A percentile compares a stretch with the other conserved stretches of the same genome.
Conservation (phyloP, 1,140 invertebrate genomes). For the Neotoxoptera formosana region DNA sequence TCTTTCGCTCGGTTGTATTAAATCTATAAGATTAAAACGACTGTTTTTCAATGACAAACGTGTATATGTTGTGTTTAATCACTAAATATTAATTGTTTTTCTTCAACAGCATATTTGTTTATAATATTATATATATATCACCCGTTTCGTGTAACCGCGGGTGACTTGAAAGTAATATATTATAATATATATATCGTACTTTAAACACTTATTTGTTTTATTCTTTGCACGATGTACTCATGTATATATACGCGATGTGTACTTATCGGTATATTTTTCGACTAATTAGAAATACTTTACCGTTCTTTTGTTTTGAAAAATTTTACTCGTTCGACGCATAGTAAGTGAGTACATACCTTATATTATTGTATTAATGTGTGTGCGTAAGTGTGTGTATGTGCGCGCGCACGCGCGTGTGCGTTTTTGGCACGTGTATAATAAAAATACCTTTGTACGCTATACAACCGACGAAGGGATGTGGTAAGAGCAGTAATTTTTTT, state of each 20-base stretch:
- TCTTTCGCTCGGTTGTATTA: neutral
- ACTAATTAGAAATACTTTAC: neutral
- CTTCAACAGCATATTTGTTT: neutral
- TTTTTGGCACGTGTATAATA: constrained; percentile 30
- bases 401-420: neutral
- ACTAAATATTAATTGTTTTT: neutral
- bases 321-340: neutral
- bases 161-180: neutral
- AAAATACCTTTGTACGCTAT: neutral
- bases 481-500: neutral
- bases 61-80: neutral
- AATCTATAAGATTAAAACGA: neutral
- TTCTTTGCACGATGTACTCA: neutral
- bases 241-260: too few relatives aligned
- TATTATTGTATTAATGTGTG: neutral
- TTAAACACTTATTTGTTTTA: neutral
- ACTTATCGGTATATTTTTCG: neutral
- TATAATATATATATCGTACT: neutral
- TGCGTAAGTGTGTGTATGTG: neutral
- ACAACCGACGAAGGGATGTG: constrained; percentile 36
- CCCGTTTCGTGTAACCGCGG: neutral
- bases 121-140: neutral
- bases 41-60: neutral
- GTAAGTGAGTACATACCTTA: too few relatives aligned
- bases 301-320: neutral